Percentiles rank a stretch among this genome's conserved stretches.
These are phyloP conservation scores for Vimba vimba DNA, from an alignment of 2,113 vertebrate species.

Conservation along the genomic window DNA sequence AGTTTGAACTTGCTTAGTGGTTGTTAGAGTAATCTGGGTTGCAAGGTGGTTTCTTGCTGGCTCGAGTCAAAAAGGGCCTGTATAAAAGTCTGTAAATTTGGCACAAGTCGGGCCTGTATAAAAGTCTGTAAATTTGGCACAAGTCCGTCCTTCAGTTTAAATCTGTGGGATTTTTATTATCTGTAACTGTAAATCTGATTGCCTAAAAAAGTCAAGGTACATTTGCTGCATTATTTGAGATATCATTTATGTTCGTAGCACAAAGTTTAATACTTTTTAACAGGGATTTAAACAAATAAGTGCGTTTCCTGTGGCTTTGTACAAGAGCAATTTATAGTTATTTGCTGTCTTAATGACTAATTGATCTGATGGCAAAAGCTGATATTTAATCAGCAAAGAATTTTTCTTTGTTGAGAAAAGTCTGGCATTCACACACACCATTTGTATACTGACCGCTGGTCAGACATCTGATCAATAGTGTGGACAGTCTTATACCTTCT, in stretches of 20 bases:
- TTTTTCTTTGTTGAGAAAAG: neutral
- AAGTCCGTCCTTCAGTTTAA: neutral
- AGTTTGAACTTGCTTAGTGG: too few relatives aligned
- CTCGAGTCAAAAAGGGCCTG: neutral
- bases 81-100: neutral
- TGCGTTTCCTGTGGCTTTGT: neutral
- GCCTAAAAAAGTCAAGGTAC: neutral
- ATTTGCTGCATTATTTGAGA: neutral
- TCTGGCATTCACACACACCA: neutral
- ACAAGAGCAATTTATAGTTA: neutral
- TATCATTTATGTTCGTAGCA: neutral
- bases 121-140: neutral
- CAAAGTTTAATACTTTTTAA: conserved; percentile 13
- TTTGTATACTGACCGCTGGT: neutral
- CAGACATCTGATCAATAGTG: neutral
- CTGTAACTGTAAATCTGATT: neutral
- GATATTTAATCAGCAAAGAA: conserved; percentile 26
- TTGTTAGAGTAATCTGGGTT: too few relatives aligned
- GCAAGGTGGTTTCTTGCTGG: neutral
- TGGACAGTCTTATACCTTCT: neutral
- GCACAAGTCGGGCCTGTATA: neutral
- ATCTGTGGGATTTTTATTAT: neutral
- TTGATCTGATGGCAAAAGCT: conserved; percentile 7
- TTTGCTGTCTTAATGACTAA: conserved; percentile 12
- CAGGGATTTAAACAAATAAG: neutral